Evolutionary conservation across 2,888 invertebrate species (phyloP).

Genomic region (Congeria kusceri): DNA sequence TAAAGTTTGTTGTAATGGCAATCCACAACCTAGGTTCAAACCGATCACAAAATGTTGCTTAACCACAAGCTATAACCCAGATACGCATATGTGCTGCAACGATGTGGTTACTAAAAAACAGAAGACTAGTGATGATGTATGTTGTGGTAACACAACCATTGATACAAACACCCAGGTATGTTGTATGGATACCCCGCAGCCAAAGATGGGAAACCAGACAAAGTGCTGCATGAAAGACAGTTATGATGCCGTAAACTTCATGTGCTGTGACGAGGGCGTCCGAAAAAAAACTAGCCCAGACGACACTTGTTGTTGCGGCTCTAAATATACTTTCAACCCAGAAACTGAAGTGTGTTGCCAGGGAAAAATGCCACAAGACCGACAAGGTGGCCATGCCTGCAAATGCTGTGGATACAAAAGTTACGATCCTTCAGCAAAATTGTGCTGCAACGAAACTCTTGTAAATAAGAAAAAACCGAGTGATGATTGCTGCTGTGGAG

Average conservation of each 20-base stretch:
- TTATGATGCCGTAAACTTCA: slow-evolving; percentile 5
- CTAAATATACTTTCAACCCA: slow-evolving; percentile 32
- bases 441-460: slow-evolving; percentile 19
- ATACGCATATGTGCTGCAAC: slow-evolving; percentile 15
- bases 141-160: slow-evolving; percentile 40
- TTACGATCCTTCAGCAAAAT: slow-evolving; percentile 22
- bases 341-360: slow-evolving; percentile 36
- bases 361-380: slow-evolving; percentile 16
- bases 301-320: slow-evolving; percentile 40
- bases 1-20: slow-evolving; percentile 30
- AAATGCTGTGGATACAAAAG: slow-evolving; percentile 36
- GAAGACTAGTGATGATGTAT: slow-evolving; percentile 28
- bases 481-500: slow-evolving; percentile 42
- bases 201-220: slow-evolving; percentile 17
- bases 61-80: slow-evolving; percentile 10
- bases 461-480: slow-evolving; percentile 20
- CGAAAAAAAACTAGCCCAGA: slow-evolving; percentile 25
- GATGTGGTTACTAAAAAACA: slow-evolving; percentile 21
- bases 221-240: slow-evolving; percentile 32
- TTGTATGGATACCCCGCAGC: slow-evolving; percentile 40
- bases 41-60: slow-evolving; percentile 13
- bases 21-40: slow-evolving; percentile 23
- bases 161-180: slow-evolving; percentile 31
- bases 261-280: slow-evolving; percentile 28
- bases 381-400: slow-evolving; percentile 3